phyloP scores from a whole-genome alignment of 2,888 invertebrate species.

The Drosophila barbarae region DNA sequence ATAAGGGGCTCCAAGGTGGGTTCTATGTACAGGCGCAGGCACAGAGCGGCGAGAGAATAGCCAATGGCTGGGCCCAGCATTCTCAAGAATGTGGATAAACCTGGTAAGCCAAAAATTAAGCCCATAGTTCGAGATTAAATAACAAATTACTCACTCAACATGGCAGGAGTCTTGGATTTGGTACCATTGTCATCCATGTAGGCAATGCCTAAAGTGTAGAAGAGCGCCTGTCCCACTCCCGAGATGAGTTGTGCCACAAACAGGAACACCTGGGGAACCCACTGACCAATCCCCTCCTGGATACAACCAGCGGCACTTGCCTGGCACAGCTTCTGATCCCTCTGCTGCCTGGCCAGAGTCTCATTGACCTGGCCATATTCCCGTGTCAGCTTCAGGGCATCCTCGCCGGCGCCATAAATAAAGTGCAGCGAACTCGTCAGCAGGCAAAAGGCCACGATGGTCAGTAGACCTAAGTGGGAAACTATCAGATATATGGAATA shows the following conservation, averaged over 20 bases:
- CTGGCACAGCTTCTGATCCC: constrained; percentile 48
- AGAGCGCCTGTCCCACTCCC: constrained; percentile 85
- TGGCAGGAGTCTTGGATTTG: constrained; percentile 84
- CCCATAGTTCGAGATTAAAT: accelerated
- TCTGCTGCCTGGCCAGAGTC: constrained; percentile 17
- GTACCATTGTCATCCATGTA: constrained; percentile 87
- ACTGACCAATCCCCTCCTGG: constrained; percentile 49
- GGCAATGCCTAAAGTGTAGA: constrained; percentile 84
- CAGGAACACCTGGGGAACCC: constrained; percentile 83
- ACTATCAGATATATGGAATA: constrained; percentile 1
- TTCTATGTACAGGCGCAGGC: constrained; percentile 84
- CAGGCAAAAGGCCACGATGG: constrained; percentile 83
- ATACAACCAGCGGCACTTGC: constrained; percentile 28
- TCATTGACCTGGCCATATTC: constrained; percentile 81
- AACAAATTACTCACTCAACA: constrained; percentile 82
- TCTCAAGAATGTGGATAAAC: constrained; percentile 84
- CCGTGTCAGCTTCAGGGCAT: constrained; percentile 83
- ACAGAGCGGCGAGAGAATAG: constrained; percentile 83
- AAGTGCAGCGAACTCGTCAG: constrained; percentile 85
- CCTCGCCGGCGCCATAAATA: constrained; percentile 85
- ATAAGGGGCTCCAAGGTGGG: constrained; percentile 84
- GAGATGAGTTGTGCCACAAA: constrained; percentile 85
- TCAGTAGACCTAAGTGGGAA: constrained; percentile 79
- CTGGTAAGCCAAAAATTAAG: constrained; percentile 76
- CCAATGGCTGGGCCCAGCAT: constrained; percentile 82